Percentiles rank a stretch among this genome's conserved stretches.
Conservation (phyloP, 2,888 invertebrate species). For the Dugesia japonica region DNA sequence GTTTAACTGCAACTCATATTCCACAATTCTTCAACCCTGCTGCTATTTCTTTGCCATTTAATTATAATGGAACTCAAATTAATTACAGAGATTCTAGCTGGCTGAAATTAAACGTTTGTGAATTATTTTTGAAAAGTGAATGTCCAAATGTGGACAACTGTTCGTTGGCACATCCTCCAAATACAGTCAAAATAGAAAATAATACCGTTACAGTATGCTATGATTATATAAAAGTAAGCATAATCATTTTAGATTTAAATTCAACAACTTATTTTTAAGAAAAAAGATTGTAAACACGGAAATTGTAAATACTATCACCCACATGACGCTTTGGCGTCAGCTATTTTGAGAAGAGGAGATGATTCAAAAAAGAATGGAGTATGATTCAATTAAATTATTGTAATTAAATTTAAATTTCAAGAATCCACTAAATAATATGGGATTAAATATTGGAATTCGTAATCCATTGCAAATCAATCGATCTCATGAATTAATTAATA, state of each 20-base stretch:
- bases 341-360: slow-evolving; percentile 4
- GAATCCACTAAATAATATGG: background rate
- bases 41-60: slow-evolving; percentile 1
- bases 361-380: slow-evolving; percentile 6
- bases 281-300: slow-evolving; percentile 21
- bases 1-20: background rate
- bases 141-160: background rate
- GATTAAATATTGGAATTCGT: background rate
- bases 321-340: background rate
- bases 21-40: background rate
- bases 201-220: slow-evolving; percentile 1
- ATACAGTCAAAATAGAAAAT: background rate
- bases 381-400: background rate
- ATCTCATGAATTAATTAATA: background rate
- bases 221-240: slow-evolving; percentile 22
- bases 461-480: background rate
- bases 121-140: background rate
- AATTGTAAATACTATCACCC: slow-evolving; percentile 26
- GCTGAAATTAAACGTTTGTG: slow-evolving; percentile 21
- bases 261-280: background rate
- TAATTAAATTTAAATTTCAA: background rate
- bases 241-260: too few relatives aligned
- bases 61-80: slow-evolving; percentile 8
- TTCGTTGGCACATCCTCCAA: slow-evolving; percentile 17
- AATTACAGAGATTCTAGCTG: slow-evolving; percentile 11